Percentiles rank a stretch among this genome's conserved stretches.
Conservation (phyloP, 2,888 invertebrate species). For the Clepsis dumicolana region DNA sequence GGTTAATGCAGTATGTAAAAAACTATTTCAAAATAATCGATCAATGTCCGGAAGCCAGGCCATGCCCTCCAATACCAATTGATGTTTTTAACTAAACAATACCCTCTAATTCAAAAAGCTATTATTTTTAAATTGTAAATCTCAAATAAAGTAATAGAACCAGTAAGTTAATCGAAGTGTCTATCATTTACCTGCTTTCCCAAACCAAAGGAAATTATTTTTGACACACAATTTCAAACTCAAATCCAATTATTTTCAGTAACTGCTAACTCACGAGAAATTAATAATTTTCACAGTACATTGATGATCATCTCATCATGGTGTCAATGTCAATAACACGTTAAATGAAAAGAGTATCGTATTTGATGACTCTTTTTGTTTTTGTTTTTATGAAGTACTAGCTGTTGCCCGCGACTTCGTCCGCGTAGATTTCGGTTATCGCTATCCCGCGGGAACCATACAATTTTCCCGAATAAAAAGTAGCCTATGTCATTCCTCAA, state of each 20-base stretch:
- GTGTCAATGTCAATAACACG: background rate
- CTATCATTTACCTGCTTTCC: constrained; percentile 20
- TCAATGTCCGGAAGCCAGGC: constrained; percentile 7
- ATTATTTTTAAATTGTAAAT: background rate
- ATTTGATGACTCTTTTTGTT: too few relatives aligned
- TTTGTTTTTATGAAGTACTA: too few relatives aligned
- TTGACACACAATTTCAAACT: background rate
- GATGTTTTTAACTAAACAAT: constrained; percentile 1
- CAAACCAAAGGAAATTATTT: background rate
- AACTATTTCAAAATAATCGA: constrained; percentile 8
- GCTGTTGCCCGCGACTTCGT: too few relatives aligned
- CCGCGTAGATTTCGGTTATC: too few relatives aligned
- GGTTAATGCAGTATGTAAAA: background rate
- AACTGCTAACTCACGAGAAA: background rate
- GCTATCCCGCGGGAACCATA: too few relatives aligned
- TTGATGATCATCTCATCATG: background rate
- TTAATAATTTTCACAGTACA: background rate
- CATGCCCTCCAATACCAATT: background rate
- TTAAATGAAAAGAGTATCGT: too few relatives aligned
- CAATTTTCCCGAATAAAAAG: too few relatives aligned
- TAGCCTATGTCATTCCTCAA: too few relatives aligned
- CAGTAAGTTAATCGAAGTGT: constrained; percentile 23
- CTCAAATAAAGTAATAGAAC: background rate
- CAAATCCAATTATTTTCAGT: constrained; percentile 4
- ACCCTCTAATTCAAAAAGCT: constrained; percentile 12